Percentiles rank a stretch among this genome's conserved stretches.
These are phyloP conservation scores for Coenonympha glycerion DNA, from an alignment of 2,888 invertebrate genomes.

Conservation along the genomic window DNA sequence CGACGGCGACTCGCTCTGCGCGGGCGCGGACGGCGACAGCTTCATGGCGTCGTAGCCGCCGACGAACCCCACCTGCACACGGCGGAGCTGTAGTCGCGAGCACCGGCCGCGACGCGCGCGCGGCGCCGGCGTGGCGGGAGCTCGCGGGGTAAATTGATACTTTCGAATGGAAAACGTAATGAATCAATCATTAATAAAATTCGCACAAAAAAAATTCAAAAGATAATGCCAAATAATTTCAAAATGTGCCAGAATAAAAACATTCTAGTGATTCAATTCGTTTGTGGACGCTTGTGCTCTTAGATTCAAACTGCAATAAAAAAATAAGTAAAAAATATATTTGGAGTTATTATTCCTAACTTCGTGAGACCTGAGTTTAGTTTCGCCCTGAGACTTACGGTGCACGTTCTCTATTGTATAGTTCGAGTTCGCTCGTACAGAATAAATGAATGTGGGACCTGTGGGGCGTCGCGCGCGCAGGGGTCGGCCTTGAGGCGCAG, in stretches of 20 bases:
- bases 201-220: background rate
- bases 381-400: too few species aligned
- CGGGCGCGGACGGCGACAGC: constrained; percentile 69
- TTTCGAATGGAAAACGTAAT: too few species aligned
- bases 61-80: constrained; percentile 47
- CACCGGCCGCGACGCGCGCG: too few species aligned
- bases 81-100: background rate
- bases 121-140: too few species aligned
- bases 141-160: too few species aligned
- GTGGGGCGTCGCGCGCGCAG: constrained; percentile 45
- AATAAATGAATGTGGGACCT: too few species aligned
- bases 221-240: background rate
- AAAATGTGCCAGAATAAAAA: background rate
- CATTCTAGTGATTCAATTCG: background rate
- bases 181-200: too few species aligned
- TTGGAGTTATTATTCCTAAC: too few species aligned
- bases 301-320: background rate
- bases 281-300: background rate
- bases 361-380: too few species aligned
- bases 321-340: too few species aligned
- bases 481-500: constrained; percentile 80
- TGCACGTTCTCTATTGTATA: too few species aligned
- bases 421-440: too few species aligned
- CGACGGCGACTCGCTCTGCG: constrained; percentile 53
- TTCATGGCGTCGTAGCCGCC: constrained; percentile 69